Evolutionary conservation across 2,797 vertebrate species (phyloP).

Genomic region (Oreochromis grahami): DNA sequence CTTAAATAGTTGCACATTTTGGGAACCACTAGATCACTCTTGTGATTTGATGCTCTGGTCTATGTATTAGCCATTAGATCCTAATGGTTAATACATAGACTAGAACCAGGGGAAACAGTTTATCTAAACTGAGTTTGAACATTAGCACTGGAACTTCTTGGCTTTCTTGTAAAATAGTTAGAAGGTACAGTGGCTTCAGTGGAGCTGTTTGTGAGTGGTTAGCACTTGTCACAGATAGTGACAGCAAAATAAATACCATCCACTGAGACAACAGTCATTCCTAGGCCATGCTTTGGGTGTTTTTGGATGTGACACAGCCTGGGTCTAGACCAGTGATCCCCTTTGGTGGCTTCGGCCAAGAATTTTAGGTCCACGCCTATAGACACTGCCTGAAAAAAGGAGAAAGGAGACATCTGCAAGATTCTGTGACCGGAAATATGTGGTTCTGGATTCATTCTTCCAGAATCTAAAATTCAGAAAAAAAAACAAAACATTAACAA

Average conservation of each 20-base stretch:
- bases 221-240: neutral
- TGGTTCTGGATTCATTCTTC: neutral
- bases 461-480: neutral
- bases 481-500: neutral
- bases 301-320: neutral
- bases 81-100: neutral
- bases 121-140: neutral
- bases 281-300: neutral
- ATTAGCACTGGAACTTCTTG: neutral
- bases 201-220: neutral
- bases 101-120: neutral
- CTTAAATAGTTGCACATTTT: neutral
- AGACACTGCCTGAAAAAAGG: neutral
- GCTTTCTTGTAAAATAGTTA: neutral
- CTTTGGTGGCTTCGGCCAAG: neutral
- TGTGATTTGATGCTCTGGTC: neutral
- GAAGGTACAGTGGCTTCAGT: neutral
- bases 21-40: neutral
- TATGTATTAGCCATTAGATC: neutral
- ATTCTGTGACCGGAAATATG: neutral
- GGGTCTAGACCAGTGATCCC: neutral
- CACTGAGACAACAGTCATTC: neutral
- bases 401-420: neutral
- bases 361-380: neutral
- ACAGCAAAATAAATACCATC: neutral